phyloP scores from a whole-genome alignment of 2,888 invertebrate species.

The Tipula confusa region DNA sequence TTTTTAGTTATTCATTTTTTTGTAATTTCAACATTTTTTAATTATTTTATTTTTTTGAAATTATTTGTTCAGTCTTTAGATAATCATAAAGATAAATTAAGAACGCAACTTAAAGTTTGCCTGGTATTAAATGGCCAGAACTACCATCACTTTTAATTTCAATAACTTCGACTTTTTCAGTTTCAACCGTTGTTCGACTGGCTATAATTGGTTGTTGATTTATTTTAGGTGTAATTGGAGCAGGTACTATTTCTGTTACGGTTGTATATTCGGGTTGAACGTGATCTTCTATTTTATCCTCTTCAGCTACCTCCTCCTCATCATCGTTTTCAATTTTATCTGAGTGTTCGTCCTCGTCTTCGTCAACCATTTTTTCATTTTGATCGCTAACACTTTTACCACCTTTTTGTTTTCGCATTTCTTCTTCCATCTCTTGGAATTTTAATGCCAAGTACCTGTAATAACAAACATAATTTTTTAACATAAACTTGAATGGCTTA shows the following conservation, averaged over 20 bases:
- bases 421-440: slow-evolving; percentile 82
- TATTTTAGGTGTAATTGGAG: slow-evolving; percentile 30
- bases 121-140: slow-evolving; percentile 46
- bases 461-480: slow-evolving; percentile 35
- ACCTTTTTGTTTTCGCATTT: slow-evolving; percentile 66
- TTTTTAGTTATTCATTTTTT: not conserved
- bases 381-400: slow-evolving; percentile 45
- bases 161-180: slow-evolving; percentile 48
- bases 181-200: slow-evolving; percentile 43
- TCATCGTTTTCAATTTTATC: not conserved
- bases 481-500: not conserved
- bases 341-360: slow-evolving; percentile 36
- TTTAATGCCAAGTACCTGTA: slow-evolving; percentile 73
- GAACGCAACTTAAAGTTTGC: not conserved
- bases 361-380: slow-evolving; percentile 38
- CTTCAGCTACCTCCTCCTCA: not conserved
- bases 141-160: slow-evolving; percentile 49
- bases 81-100: not conserved
- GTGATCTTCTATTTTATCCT: not conserved
- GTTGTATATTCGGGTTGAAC: slow-evolving; percentile 36
- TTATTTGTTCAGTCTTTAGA: not conserved
- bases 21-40: not conserved
- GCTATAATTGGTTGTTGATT: not conserved
- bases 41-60: slow-evolving; percentile 8
- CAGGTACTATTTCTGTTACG: slow-evolving; percentile 29